A percentile compares a stretch with the other conserved stretches of the same genome.
phyloP scores from a whole-genome alignment of 2,797 vertebrate genomes.

The Rhinogobio ventralis region DNA sequence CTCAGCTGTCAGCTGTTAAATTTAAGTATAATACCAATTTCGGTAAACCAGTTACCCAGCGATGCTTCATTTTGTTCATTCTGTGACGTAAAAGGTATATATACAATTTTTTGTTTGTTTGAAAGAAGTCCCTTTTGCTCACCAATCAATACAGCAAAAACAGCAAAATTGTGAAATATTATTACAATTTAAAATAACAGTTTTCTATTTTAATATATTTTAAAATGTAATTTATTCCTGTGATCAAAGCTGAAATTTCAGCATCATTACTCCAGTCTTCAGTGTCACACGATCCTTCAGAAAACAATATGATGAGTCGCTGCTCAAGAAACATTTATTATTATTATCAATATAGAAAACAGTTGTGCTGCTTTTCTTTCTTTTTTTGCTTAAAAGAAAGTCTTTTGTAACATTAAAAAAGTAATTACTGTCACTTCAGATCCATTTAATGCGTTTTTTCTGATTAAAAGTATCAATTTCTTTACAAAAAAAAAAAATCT shows the following conservation, averaged over 20 bases:
- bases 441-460: background rate
- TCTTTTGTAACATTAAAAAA: background rate
- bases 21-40: no score
- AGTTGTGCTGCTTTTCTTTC: background rate
- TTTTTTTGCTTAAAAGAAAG: background rate
- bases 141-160: background rate
- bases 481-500: background rate
- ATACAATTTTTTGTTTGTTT: background rate
- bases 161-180: background rate
- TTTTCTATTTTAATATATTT: no score
- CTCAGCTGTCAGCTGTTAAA: no score
- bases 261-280: background rate
- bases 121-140: background rate
- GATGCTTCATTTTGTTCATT: no score
- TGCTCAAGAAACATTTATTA: background rate
- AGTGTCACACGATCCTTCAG: background rate
- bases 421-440: no score
- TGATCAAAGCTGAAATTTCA: background rate
- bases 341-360: background rate
- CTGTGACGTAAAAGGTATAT: no score
- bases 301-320: background rate
- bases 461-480: background rate
- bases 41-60: no score
- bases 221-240: background rate
- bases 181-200: background rate